Evolutionary conservation across 2,797 vertebrate genomes (phyloP), one percentile per base, ranked within the genome.

Genomic region (Zalophus californianus): DNA sequence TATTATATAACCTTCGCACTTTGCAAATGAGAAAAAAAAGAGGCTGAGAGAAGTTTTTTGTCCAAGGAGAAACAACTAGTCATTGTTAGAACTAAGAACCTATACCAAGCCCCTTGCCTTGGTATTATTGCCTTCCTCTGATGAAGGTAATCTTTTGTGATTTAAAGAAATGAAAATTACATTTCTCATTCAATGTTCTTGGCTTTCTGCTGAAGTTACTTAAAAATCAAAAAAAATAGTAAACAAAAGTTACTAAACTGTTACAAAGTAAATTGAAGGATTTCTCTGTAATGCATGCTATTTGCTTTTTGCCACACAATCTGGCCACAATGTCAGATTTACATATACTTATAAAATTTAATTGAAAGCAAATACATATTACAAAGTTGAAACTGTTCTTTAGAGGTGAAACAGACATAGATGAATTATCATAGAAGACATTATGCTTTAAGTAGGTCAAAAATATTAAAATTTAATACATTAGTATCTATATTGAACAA

Each of bases 141-240:
- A 4, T 41, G 15, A 88, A 72, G 2, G 15, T 8, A 44, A 64
- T 44, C 23, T 7, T 79, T 80, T 94, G 52, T 44, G 10, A 90
- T 90, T 66, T 84, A 96, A 95, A 70, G 9, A 78, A 66, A 77
- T 20, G 86, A 94, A 73, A 23, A 54, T 44, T 90, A 14, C 32
- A 18, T 41, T 78, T 68, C 23, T 80, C 62, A 60, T 58, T 75
- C 21, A 62, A 8, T 68, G 2, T 54, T 91, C 58, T 88, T 73
- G 20, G 16, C 29, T 93, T 95, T 70, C 66, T 97, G 41, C 27
- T 94, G 72, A 73, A 96, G 20, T 80, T 93, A 95, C 48, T 83
- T 94, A 25, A 96, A 94, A 73, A 60, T 83, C 9, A 94, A 94
- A 91, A 95, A 60, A 70, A 79, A 41, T 44, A 90, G 60, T 35